phyloP scores from a whole-genome alignment of 2,888 invertebrate species.

The Dryobotodes eremita region DNA sequence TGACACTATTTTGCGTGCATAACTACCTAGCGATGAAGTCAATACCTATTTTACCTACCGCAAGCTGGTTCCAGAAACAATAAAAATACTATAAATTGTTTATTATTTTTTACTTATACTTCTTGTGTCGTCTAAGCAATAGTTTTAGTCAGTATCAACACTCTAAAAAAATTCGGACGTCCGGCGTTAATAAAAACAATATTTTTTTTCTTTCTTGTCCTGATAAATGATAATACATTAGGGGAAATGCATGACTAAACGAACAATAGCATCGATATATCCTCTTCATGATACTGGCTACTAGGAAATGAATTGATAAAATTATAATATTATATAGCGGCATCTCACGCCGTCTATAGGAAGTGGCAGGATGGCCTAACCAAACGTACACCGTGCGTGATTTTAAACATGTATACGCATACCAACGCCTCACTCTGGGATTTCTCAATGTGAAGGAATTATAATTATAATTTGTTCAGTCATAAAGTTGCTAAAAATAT shows the following conservation, averaged over 20 bases:
- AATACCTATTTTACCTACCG: conserved; percentile 9
- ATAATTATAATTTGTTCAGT: background rate
- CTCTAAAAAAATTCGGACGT: conserved; percentile 11
- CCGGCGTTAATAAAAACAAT: background rate
- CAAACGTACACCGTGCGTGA: background rate
- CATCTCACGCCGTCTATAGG: background rate
- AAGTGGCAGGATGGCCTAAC: conserved; percentile 6
- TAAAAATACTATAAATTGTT: background rate
- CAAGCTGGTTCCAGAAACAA: conserved; percentile 5
- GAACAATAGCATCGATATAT: conserved; percentile 6
- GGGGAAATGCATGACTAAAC: conserved; percentile 27
- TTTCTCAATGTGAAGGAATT: conserved; percentile 14
- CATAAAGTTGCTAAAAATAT: conserved; percentile 14
- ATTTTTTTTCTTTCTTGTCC: background rate
- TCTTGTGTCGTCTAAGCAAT: background rate
- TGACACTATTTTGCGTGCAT: conserved; percentile 19
- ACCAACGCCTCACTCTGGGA: conserved; percentile 5
- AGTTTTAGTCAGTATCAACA: background rate
- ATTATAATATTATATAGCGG: conserved; percentile 6
- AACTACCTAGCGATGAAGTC: conserved; percentile 16
- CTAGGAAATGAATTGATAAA: background rate
- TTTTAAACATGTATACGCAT: conserved; percentile 19
- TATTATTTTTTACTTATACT: background rate
- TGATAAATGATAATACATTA: conserved; percentile 6
- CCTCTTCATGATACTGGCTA: background rate